Base-by-base conservation (phyloP, 1,140 invertebrate genomes). In the Lasaia peninsularis region DNA sequence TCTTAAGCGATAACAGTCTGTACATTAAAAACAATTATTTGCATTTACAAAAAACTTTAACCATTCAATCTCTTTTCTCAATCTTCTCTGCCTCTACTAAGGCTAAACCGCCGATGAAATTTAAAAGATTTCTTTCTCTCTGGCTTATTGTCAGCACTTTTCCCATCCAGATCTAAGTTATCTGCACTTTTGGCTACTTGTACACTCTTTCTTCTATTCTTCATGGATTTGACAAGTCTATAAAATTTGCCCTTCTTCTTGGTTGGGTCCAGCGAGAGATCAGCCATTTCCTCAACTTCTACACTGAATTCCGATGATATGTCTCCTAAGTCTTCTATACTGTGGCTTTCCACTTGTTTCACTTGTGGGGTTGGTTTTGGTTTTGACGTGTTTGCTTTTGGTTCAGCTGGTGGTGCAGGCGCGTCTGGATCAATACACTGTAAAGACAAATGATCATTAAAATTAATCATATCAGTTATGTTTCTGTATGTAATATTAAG, bases 301-400 rank as follows among this genome's bases (percentile, higher is more conserved):
- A 87, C 86, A 63, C 82, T 86, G 70, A 88, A 88, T 53, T 88
- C 86, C 61, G 86, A 88, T 52, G 86, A 88, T 75, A 88, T 78
- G 71, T 88, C 86, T 58, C 83, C 83, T 20, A 88, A 65, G 56
- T 88, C 86, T 76, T 88, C 86, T 1, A 88, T 73, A 58, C 83
- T 86, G 53, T 86, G 82, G 48, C 75, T 80, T 52, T 84, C 79
- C 3, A 69, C 57, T 65, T 81, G 79, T 52, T 71, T 79, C 7
- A 72, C 67, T 33, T 61, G 69, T 16, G 74, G 82, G 21, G 80
- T 65, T 58, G 75, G 72, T 60, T 77, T 84, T 2, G 65, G 51
- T 58, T 82, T 83, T n/a, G 86, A 86, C 10, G 83, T 80, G 54
- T 84, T 82, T 0, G 83, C 74, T 64, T 83, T 81, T 11, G 80